Evolutionary conservation across 2,888 invertebrate species (phyloP).

Genomic region (Rugalucina vietnamica): DNA sequence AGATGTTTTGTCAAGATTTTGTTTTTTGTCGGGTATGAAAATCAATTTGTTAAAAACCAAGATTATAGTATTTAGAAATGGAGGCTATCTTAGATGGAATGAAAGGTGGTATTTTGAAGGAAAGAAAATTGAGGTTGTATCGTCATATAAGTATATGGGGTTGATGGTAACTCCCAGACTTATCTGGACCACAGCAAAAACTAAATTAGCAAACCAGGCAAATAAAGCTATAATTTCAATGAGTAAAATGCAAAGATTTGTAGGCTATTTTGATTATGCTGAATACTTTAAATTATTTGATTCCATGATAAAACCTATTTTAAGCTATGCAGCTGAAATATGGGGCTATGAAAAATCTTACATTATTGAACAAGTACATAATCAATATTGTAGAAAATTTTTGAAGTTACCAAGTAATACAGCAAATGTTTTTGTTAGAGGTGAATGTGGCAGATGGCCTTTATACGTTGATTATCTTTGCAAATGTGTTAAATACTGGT

Average conservation of each 20-base stretch:
- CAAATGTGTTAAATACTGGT: slow-evolving; percentile 26
- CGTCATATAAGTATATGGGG: not conserved
- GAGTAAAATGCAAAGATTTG: not conserved
- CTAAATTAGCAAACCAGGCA: not conserved
- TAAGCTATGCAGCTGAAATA: not conserved
- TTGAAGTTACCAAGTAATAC: not conserved
- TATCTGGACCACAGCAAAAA: not conserved
- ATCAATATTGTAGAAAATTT: not conserved
- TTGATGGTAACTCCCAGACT: not conserved
- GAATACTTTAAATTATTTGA: slow-evolving; percentile 6
- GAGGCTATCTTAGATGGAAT: not conserved
- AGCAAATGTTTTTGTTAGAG: not conserved
- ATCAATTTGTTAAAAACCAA: not conserved
- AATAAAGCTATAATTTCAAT: not conserved
- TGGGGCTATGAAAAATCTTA: not conserved
- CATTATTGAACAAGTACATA: not conserved
- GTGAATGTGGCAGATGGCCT: slow-evolving; percentile 18
- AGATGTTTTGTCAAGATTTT: not conserved
- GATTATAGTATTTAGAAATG: not conserved
- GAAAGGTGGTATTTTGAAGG: not conserved
- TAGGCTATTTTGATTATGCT: not conserved
- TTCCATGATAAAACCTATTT: not conserved
- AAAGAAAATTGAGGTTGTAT: not conserved
- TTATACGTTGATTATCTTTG: slow-evolving; percentile 11
- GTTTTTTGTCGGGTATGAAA: not conserved